These are phyloP conservation scores for Crocallis elinguaria DNA, from an alignment of 2,888 invertebrate genomes.

Conservation along the genomic window DNA sequence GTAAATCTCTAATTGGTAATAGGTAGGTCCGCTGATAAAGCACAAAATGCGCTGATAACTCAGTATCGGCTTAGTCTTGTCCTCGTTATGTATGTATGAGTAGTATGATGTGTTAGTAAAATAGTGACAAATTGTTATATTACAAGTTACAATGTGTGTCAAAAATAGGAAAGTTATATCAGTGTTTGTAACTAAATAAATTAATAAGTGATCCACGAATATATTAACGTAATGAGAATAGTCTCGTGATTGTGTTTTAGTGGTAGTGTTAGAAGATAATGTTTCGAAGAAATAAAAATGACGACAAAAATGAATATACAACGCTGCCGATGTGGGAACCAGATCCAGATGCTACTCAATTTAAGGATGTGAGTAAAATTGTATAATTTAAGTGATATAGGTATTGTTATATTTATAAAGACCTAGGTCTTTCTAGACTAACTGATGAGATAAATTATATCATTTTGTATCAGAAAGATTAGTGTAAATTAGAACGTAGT, in stretches of 20 bases:
- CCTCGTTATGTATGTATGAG: constrained; percentile 1
- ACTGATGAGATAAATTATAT: too few relatives aligned
- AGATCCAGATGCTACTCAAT: constrained; percentile 38
- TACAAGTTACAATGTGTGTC: neutral
- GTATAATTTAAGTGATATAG: neutral
- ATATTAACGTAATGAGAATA: constrained; percentile 20
- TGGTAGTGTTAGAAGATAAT: constrained; percentile 48
- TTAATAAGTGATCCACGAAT: neutral
- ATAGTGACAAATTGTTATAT: too few relatives aligned
- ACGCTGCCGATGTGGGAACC: constrained; percentile 60
- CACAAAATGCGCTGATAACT: constrained; percentile 20
- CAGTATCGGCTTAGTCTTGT: constrained; percentile 11
- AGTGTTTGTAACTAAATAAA: too few relatives aligned
- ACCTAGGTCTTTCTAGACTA: too few relatives aligned
- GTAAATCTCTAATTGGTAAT: constrained; percentile 1
- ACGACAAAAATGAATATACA: constrained; percentile 53
- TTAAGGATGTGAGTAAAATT: constrained; percentile 46
- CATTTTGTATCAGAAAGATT: too few relatives aligned
- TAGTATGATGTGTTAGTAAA: neutral
- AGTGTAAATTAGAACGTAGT: too few relatives aligned
- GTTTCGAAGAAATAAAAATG: constrained; percentile 65
- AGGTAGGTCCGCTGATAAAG: constrained; percentile 17
- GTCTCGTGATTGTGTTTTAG: constrained; percentile 40
- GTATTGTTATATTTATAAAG: too few relatives aligned
- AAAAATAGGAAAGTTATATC: neutral